Base-by-base conservation (phyloP, 1,140 invertebrate genomes). In the Heliconius hewitsoni region DNA sequence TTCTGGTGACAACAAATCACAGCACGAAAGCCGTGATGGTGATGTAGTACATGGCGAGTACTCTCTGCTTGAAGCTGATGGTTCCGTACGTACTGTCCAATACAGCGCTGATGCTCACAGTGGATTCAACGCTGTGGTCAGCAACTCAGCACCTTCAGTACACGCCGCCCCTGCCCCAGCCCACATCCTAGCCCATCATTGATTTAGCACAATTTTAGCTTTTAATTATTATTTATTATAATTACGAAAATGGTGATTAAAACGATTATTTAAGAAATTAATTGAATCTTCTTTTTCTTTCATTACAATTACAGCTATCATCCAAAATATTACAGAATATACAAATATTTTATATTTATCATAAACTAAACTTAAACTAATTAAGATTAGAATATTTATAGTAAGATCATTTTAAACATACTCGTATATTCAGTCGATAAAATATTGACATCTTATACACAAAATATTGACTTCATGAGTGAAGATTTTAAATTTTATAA, bases 101-200 rank as follows among this genome's bases (percentile, higher is more conserved):
- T 95, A 95, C 90, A 92, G 93, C 79, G 95, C 95, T 23, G 95
- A 95, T 83, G 91, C 90, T 74, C 93, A 95, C 87, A 93, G 89
- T 82, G 95, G 89, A n/a, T 96, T 95, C 91, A 95, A 96, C 86
- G 95, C 95, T 19, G 94, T 95, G 8, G 95, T 95, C 30, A 93
- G 93, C 82, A 94, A 95, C 90, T 94, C 94, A 23, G 94, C 94
- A n/a, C 95, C 82, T 8, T 34, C 57, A 23, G 73, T 13, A 9
- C 79, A 78, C 8, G 83, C 82, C 46, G 76, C 76, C 23, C 76
- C 77, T 6, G 71, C 60, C 60, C 27, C 23, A 30, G 60, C 60
- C 9, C 60, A 66, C 27, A 27, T 82, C 27, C 78, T 84, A 18
- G 74, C 80, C 3, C 82, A 83, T 66, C 80, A 83, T 77, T 83